Evolutionary conservation across 2,888 invertebrate species (phyloP).

Genomic region (Synanthedon tipuliformis): DNA sequence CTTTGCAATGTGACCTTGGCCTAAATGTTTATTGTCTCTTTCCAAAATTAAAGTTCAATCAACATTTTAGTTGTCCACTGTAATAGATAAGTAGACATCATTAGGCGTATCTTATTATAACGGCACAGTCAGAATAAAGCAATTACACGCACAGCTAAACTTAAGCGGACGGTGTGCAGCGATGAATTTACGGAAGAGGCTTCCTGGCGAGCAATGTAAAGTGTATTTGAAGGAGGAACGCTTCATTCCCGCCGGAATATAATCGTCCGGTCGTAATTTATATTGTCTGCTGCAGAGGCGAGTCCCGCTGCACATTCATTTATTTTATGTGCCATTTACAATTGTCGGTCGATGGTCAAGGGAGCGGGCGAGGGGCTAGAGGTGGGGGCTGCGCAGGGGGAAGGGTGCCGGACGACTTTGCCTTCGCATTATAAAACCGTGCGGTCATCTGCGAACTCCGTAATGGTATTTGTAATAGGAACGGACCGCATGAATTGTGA

Average conservation of each 20-base stretch:
- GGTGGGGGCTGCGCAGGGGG: constrained; percentile 25
- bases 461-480: constrained; percentile 67
- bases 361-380: constrained; percentile 45
- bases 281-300: constrained; percentile 72
- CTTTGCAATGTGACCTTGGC: no score
- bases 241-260: constrained; percentile 69
- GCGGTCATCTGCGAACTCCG: constrained; percentile 69
- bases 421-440: constrained; percentile 71
- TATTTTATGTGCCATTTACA: constrained; percentile 73
- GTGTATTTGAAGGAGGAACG: constrained; percentile 64
- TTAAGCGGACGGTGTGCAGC: constrained; percentile 20
- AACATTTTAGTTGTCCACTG: no score
- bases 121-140: constrained; percentile 20
- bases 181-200: constrained; percentile 25
- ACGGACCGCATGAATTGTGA: constrained; percentile 54
- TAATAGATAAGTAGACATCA: no score
- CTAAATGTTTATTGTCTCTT: neutral
- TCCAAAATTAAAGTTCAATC: neutral
- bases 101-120: constrained; percentile 23
- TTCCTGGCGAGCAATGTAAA: constrained; percentile 26
- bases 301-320: constrained; percentile 72
- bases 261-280: constrained; percentile 72
- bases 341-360: constrained; percentile 73
- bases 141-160: constrained; percentile 51
- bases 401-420: constrained; percentile 39